phyloP scores from a whole-genome alignment of 2,888 invertebrate species.

The Alcis repandata region DNA sequence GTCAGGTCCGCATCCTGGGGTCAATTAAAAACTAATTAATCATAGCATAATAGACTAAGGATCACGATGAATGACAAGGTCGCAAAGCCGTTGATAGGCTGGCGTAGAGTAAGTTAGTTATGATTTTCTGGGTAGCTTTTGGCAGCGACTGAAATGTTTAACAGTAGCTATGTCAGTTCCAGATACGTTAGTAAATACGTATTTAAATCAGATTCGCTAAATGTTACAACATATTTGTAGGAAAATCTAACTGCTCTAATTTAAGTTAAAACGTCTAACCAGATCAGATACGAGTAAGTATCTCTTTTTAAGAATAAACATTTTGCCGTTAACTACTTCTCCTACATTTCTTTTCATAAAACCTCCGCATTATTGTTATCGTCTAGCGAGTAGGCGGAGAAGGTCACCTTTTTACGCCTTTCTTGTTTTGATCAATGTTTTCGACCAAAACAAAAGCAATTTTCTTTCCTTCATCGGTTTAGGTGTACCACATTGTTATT shows the following conservation, averaged over 20 bases:
- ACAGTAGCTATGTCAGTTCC: not conserved
- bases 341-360: slow-evolving; percentile 13
- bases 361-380: slow-evolving; percentile 16
- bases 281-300: not conserved
- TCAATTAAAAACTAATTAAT: slow-evolving; percentile 52
- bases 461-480: not conserved
- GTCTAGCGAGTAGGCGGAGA: slow-evolving; percentile 14
- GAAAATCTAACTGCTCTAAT: not conserved
- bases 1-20: slow-evolving; percentile 91
- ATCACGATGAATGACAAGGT: slow-evolving; percentile 24
- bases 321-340: not conserved
- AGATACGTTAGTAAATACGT: too few species aligned
- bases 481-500: slow-evolving; percentile 19
- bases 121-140: not conserved
- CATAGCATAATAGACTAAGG: slow-evolving; percentile 29
- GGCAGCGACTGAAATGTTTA: not conserved
- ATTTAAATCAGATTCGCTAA: too few species aligned
- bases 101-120: slow-evolving; percentile 13
- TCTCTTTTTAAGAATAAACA: not conserved
- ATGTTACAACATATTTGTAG: too few species aligned
- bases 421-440: slow-evolving; percentile 33
- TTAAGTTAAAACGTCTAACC: not conserved
- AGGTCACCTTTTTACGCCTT: slow-evolving; percentile 39
- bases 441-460: slow-evolving; percentile 27
- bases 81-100: slow-evolving; percentile 14